Evolutionary conservation across 92 coral and sea anemone species (phyloP), one percentile per base, ranked within the genome.

Genomic region (Actinernus sp.): DNA sequence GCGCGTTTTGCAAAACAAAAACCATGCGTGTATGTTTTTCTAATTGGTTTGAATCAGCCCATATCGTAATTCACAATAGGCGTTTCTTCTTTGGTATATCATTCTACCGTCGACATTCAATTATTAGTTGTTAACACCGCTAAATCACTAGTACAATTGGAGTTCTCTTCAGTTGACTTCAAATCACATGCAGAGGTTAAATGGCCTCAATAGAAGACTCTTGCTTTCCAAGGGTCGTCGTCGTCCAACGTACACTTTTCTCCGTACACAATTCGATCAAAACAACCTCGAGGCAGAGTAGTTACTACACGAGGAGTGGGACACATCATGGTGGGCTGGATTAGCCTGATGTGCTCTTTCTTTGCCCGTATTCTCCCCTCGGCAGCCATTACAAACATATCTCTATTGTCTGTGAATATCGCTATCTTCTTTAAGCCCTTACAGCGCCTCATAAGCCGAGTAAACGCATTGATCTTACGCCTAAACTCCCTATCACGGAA

Each of bases 331-430:
- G 88, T 76, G 23, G 96, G 96, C 20, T 85, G 86, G 8, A 89
- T 53, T 21, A 89, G 65, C 23, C 83, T 81, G 22, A 89, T 54
- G 30, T 74, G 71, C 5, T 70, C 75, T 27, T 71, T 71, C 28
- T 58, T 73, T 1, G 88, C 59, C 25, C 71, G 77, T 34, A 64
- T 27, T 25, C 79, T 49, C 0, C 70, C 96, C 43, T 84, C 88
- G 0, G 87, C 91, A 7, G 91, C 92, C 91, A 84, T 85, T 10
- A 89, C 79, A n/a, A 71, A 79, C 57, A 84, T 67, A 22, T 89
- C 88, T 7, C 92, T 57, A 46, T 82, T 89, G 20, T 80, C 81
- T 13, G 69, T 67, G 59, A 82, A 67, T 4, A 87, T 60, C 18
- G 71, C 86, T 31, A 89, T 67, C 21, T 74, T 76, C n/a, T 69